phyloP scores from a whole-genome alignment of 2,113 vertebrate genomes.

The Cacatua alba region DNA sequence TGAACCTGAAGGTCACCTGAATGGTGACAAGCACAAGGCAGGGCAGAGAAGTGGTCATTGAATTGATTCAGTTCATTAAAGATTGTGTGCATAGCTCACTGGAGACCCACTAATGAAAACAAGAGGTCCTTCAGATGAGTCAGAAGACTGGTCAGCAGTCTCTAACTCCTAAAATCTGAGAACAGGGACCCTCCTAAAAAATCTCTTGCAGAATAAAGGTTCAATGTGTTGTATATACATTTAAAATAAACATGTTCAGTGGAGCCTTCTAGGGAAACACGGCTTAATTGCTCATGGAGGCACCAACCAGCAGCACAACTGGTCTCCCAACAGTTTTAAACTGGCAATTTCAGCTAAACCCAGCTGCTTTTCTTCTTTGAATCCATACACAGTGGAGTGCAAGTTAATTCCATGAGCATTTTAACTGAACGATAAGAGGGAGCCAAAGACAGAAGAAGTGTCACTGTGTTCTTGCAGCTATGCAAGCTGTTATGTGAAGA shows the following conservation, averaged over 20 bases:
- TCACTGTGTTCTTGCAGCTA: neutral
- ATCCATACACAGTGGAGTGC: neutral
- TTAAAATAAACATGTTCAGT: neutral
- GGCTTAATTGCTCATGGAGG: neutral
- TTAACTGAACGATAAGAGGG: neutral
- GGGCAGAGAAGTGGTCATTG: neutral
- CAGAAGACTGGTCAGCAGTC: neutral
- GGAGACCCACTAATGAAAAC: neutral
- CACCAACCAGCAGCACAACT: neutral
- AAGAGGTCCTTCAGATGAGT: neutral
- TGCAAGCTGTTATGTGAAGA: neutral
- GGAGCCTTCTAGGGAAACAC: neutral
- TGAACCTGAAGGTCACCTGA: conserved; percentile 35
- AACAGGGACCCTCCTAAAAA: neutral
- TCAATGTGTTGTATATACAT: neutral
- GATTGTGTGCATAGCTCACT: neutral
- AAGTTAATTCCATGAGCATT: neutral
- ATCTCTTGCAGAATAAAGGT: neutral
- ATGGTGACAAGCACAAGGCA: neutral
- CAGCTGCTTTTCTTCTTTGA: neutral
- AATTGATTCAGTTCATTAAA: neutral
- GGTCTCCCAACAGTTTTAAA: neutral
- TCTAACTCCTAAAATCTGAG: neutral
- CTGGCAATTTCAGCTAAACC: neutral
- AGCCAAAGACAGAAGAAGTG: neutral